Evolutionary conservation across 2,113 vertebrate species (phyloP).

Genomic region (Oceanites oceanicus): DNA sequence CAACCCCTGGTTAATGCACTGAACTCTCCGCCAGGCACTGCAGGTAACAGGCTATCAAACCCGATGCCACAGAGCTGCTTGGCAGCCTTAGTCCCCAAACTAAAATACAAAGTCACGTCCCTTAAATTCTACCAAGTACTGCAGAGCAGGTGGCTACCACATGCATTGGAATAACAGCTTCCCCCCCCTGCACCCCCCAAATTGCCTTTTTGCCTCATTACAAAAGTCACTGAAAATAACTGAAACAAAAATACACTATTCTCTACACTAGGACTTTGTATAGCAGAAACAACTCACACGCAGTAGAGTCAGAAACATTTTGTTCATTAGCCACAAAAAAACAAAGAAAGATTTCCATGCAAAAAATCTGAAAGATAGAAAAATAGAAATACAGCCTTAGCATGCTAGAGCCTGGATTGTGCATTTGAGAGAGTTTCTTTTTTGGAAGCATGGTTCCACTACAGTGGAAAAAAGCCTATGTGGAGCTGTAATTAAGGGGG

Average conservation of each 20-base stretch:
- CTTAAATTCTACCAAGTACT: fast-evolving
- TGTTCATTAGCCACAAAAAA: not conserved
- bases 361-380: not conserved
- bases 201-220: not conserved
- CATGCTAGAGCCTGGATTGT: no score
- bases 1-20: not conserved
- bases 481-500: not conserved
- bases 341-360: not conserved
- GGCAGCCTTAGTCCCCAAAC: not conserved
- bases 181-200: fast-evolving
- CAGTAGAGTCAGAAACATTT: fast-evolving
- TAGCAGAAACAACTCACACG: not conserved
- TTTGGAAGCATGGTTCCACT: not conserved
- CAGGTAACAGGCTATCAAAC: not conserved
- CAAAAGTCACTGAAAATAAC: not conserved
- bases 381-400: not conserved
- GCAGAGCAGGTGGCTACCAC: not conserved
- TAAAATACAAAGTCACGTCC: not conserved
- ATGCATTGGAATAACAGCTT: fast-evolving
- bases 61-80: not conserved
- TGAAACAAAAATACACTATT: not conserved
- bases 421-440: not conserved
- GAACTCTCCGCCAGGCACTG: no score
- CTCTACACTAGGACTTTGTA: not conserved
- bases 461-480: fast-evolving